These are phyloP conservation scores for Ernsta delagoae DNA, from an alignment of 2,888 invertebrate species.

Conservation along the genomic window DNA sequence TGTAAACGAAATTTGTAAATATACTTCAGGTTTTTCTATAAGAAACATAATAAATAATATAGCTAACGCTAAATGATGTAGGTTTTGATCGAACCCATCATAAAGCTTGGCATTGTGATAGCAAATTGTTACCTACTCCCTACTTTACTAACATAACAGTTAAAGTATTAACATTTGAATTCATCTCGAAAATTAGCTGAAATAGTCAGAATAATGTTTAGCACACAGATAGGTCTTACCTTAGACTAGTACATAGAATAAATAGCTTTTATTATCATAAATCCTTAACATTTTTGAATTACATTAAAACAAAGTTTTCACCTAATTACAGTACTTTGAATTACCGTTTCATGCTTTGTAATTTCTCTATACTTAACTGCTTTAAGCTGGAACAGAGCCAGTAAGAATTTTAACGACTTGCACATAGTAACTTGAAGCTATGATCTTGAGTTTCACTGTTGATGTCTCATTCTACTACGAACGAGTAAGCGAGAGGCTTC, in stretches of 20 bases:
- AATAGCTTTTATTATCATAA: too few relatives aligned
- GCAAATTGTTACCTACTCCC: too few relatives aligned
- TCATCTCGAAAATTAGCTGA: too few relatives aligned
- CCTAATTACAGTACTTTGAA: not conserved
- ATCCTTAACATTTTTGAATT: not conserved
- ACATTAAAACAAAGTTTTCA: not conserved
- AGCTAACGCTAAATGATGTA: too few relatives aligned
- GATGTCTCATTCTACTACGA: not conserved
- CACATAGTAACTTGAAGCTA: constrained; percentile 28
- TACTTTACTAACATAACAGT: too few relatives aligned
- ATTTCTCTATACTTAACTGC: constrained; percentile 34
- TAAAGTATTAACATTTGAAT: too few relatives aligned
- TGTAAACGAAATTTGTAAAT: not conserved
- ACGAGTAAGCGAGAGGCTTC: not conserved
- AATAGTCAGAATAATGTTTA: too few relatives aligned
- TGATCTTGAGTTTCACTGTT: constrained; percentile 25
- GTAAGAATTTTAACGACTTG: constrained; percentile 32
- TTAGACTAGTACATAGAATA: too few relatives aligned
- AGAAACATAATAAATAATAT: not conserved
- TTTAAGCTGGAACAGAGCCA: constrained; percentile 25
- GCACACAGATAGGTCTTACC: too few relatives aligned
- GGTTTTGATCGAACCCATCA: too few relatives aligned
- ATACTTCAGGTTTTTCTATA: not conserved
- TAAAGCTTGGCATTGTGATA: too few relatives aligned
- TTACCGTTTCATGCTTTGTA: constrained; percentile 17